Base-by-base conservation (phyloP, 2,113 vertebrate species). In the Dissostichus mawsoni region DNA sequence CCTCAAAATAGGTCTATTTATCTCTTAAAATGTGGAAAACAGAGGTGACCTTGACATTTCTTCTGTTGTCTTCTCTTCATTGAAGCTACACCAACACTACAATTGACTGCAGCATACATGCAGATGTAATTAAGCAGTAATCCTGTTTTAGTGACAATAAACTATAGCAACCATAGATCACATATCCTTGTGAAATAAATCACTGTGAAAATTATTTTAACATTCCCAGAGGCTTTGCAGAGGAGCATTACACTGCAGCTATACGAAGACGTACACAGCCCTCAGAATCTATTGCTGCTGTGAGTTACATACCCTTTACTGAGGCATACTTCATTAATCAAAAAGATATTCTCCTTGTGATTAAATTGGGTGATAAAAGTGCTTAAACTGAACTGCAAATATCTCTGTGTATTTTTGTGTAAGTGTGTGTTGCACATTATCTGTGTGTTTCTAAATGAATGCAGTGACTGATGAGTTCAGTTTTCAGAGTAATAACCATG, bases 91-190 rank as follows among this genome's bases (percentile, higher is more conserved):
- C n/a, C 12, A 56, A 53, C 41, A 47, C 47, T 45, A 8, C 51
- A 59, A 9, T 33, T 72, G 68, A 85, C 70, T 71, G 13, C 70
- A 88, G 70, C 63, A 47, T 58, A 59, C 81, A 73, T 57, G 52
- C 55, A 87, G 75, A 83, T 76, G 83, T 84, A 84, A 92, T 91
- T 81, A 84, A 78, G 85, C 58, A 14, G 74, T 88, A 93, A 84
- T 88, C 82, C 69, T 78, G 73, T 86, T 90, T 67, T 64, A 53
- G 66, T 76, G 77, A 90, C 86, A 90, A 86, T 87, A 78, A 90
- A 86, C 76, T 82, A 63, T 20, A 68, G 80, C 68, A 78, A 33
- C 73, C 81, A 53, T 86, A 83, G 72, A 90, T 90, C 78, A 87
- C 85, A 87, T 63, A 81, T 80, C 67, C 73, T 75, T 41, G 51